Conservation (phyloP, 2,113 vertebrate species). For the Hippocampus mohnikei region DNA sequence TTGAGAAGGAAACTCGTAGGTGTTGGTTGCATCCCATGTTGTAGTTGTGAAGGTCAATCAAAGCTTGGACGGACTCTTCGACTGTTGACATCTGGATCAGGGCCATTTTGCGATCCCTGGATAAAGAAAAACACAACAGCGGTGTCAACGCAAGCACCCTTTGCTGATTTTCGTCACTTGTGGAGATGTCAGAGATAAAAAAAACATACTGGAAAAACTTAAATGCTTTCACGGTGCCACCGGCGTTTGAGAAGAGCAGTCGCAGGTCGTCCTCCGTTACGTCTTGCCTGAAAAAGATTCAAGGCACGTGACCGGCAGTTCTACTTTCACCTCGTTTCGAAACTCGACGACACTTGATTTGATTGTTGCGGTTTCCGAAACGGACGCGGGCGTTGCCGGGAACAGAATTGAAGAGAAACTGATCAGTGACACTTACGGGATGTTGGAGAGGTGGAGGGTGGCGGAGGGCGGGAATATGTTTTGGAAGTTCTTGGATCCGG, state of each 20-base stretch:
- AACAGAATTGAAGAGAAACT: neutral
- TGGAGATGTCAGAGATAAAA: neutral
- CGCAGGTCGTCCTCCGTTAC: slow-evolving; percentile 89
- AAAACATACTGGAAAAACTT: slow-evolving; percentile 96
- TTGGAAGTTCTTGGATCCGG: slow-evolving; percentile 95
- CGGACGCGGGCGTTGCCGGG: neutral
- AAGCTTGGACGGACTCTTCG: slow-evolving; percentile 90
- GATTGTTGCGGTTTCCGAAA: neutral
- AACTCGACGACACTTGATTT: neutral
- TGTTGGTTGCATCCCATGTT: slow-evolving; percentile 93
- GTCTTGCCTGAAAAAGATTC: slow-evolving; percentile 73
- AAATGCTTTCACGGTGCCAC: slow-evolving; percentile 90
- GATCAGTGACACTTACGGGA: slow-evolving; percentile 78
- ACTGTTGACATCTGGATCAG: slow-evolving; percentile 95
- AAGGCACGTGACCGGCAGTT: neutral
- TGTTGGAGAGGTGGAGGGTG: slow-evolving; percentile 94
- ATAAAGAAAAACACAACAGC: neutral
- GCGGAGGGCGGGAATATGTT: slow-evolving; percentile 95
- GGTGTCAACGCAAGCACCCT: neutral
- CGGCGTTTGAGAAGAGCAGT: slow-evolving; percentile 84
- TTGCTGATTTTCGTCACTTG: neutral
- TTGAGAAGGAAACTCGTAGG: slow-evolving; percentile 94
- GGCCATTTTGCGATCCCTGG: slow-evolving; percentile 95
- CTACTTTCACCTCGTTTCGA: neutral
- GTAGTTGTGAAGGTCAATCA: slow-evolving; percentile 95